These are phyloP conservation scores for Drosophila oshimai DNA, from an alignment of 1,140 invertebrate genomes.

Conservation along the genomic window DNA sequence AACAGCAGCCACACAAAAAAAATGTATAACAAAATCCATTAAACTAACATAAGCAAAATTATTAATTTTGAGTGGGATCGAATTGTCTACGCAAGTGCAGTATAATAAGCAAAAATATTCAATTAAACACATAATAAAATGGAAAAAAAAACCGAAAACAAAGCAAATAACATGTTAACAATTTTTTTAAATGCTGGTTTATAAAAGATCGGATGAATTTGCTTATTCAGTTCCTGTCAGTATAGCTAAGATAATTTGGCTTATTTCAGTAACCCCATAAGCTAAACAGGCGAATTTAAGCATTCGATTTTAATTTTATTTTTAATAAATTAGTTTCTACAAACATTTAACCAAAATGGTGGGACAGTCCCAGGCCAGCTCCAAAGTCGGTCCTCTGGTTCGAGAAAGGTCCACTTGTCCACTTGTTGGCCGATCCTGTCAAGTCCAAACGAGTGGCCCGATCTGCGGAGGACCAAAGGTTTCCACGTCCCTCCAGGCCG, in stretches of 20 bases:
- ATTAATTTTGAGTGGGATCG: conserved; percentile 56
- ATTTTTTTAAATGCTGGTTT: not conserved
- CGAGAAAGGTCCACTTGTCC: conserved; percentile 61
- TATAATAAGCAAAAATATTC: conserved; percentile 72
- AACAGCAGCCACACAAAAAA: conserved; percentile 22
- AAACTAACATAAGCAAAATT: conserved; percentile 64
- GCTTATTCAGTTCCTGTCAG: no score
- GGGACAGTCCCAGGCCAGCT: conserved; percentile 56
- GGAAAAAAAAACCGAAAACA: conserved; percentile 12
- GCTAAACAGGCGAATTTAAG: no score
- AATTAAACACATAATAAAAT: conserved; percentile 67
- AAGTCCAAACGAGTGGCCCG: conserved; percentile 68
- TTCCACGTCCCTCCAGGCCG: conserved; percentile 56
- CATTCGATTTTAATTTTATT: not conserved
- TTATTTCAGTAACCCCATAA: no score
- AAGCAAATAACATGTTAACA: not conserved
- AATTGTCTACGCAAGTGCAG: conserved; percentile 47
- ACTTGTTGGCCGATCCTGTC: conserved; percentile 59
- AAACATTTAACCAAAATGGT: conserved; percentile 55
- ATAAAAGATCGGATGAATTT: no score
- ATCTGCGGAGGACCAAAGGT: conserved; percentile 69
- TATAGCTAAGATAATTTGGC: no score
- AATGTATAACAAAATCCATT: conserved; percentile 45
- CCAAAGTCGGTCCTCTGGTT: conserved; percentile 57
- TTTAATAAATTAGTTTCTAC: conserved; percentile 31